Evolutionary conservation across 2,113 vertebrate species (phyloP).

Genomic region (Nannospalax galili): DNA sequence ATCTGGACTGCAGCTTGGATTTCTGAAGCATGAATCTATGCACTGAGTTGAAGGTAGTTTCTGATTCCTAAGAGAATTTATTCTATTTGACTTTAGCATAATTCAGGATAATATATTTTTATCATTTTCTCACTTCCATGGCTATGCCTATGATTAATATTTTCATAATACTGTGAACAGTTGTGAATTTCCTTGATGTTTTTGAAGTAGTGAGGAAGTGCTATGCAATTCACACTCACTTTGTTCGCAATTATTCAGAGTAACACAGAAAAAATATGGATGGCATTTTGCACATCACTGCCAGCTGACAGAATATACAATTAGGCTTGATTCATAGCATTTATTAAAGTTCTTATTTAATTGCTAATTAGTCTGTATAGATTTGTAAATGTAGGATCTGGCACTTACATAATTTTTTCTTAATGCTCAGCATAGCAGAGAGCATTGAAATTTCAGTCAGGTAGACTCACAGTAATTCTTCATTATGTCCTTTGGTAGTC

Average conservation of each 20-base stretch:
- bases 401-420: slow-evolving; percentile 55
- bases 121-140: slow-evolving; percentile 30
- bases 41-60: slow-evolving; percentile 8
- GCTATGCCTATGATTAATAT: slow-evolving; percentile 37
- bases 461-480: slow-evolving; percentile 61
- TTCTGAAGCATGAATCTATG: background rate
- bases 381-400: slow-evolving; percentile 74
- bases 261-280: slow-evolving; percentile 55
- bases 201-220: slow-evolving; percentile 51
- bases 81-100: slow-evolving; percentile 26
- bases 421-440: slow-evolving; percentile 47
- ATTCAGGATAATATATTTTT: slow-evolving; percentile 30
- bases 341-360: slow-evolving; percentile 81
- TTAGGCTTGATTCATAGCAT: slow-evolving; percentile 80
- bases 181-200: slow-evolving; percentile 61
- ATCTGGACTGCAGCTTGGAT: background rate
- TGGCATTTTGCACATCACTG: slow-evolving; percentile 67
- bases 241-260: slow-evolving; percentile 70
- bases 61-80: background rate
- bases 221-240: slow-evolving; percentile 59
- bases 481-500: slow-evolving; percentile 53
- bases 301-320: slow-evolving; percentile 76
- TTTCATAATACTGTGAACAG: slow-evolving; percentile 48
- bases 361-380: slow-evolving; percentile 81
- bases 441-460: slow-evolving; percentile 60